phyloP scores from a whole-genome alignment of 2,113 vertebrate genomes.

The Scytalopus superciliaris region DNA sequence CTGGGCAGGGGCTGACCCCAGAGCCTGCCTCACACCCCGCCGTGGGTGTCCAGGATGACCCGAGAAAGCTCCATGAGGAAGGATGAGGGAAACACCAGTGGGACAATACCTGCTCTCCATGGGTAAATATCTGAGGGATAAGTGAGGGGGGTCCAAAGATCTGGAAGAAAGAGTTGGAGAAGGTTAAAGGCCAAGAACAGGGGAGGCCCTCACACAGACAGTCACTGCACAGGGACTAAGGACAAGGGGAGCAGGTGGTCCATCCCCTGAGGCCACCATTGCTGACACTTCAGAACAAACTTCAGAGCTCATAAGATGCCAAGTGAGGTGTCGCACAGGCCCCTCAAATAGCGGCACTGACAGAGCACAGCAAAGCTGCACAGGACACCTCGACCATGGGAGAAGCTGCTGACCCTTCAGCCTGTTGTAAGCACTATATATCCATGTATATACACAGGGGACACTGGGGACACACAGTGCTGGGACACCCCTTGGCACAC shows the following conservation, averaged over 20 bases:
- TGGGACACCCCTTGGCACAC: background rate
- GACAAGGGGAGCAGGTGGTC: background rate
- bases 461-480: background rate
- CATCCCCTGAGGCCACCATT: background rate
- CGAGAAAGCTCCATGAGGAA: background rate
- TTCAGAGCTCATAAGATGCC: background rate
- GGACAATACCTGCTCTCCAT: constrained; percentile 81
- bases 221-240: background rate
- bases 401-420: background rate
- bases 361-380: constrained; percentile 9
- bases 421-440: background rate
- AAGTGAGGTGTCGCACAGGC: background rate
- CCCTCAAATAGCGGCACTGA: background rate
- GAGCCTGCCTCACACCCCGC: background rate
- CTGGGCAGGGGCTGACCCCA: background rate
- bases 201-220: constrained; percentile 49
- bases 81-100: constrained; percentile 10
- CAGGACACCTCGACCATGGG: background rate
- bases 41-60: background rate
- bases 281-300: background rate
- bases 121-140: constrained; percentile 81
- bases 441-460: background rate
- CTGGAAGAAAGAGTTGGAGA: constrained; percentile 79
- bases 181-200: constrained; percentile 63
- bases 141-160: constrained; percentile 81